Evolutionary conservation across 2,888 invertebrate species (phyloP).

Genomic region (Drosophila mercatorum): DNA sequence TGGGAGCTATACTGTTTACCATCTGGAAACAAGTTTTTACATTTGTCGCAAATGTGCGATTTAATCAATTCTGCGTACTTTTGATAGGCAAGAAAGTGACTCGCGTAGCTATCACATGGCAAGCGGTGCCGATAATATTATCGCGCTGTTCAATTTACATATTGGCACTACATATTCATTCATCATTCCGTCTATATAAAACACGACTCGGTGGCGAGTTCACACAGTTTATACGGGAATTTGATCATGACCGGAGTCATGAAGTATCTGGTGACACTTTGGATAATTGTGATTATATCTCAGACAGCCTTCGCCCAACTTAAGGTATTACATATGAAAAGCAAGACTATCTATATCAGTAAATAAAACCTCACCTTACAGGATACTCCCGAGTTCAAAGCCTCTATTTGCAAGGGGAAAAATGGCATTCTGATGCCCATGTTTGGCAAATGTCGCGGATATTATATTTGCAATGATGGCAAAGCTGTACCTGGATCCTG

Average conservation of each 20-base stretch:
- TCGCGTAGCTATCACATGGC: slow-evolving; percentile 19
- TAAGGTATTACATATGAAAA: slow-evolving; percentile 38
- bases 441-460: slow-evolving; percentile 70
- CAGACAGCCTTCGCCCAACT: slow-evolving; percentile 32
- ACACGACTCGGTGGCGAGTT: slow-evolving; percentile 15
- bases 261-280: slow-evolving; percentile 34
- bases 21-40: slow-evolving; percentile 18
- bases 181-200: slow-evolving; percentile 48
- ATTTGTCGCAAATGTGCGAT: slow-evolving; percentile 22
- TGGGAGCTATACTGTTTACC: background rate
- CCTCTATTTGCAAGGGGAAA: slow-evolving; percentile 60
- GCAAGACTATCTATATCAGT: background rate
- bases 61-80: slow-evolving; percentile 43
- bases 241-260: slow-evolving; percentile 34
- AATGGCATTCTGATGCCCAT: slow-evolving; percentile 71
- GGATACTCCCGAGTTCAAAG: slow-evolving; percentile 52
- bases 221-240: slow-evolving; percentile 43
- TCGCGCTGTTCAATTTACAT: slow-evolving; percentile 57
- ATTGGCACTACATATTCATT: slow-evolving; percentile 49
- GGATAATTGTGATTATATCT: slow-evolving; percentile 28
- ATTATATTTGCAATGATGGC: slow-evolving; percentile 72
- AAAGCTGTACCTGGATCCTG: slow-evolving; percentile 67
- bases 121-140: slow-evolving; percentile 35
- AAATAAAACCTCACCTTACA: slow-evolving; percentile 5
- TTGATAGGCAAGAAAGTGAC: slow-evolving; percentile 25